Base-by-base conservation (phyloP, 2,797 vertebrate genomes). In the Dendrocincla tyrannina region DNA sequence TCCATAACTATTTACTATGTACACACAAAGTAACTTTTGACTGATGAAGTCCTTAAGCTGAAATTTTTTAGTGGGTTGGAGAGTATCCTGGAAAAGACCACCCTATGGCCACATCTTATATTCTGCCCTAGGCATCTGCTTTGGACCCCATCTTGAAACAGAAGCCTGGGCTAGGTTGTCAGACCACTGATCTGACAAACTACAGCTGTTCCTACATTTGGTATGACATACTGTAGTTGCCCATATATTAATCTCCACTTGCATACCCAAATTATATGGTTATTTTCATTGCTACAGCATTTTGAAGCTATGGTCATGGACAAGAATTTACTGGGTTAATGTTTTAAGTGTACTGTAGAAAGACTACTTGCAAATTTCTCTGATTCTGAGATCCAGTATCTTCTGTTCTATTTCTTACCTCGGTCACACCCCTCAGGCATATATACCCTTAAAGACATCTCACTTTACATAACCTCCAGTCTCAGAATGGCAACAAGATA, bases 311-410 rank as follows among this genome's bases (percentile, higher is more conserved):
- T 28, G 18, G 11, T 33, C 39, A 59, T 0, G 3, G 35, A 44
- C 46, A 84, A 80, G 20, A 77, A 39, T 35, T 73, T 62, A 63
- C 25, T 39, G 25, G 37, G 52, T 30, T 80, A 70, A 60, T 18
- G 17, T 44, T 63, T 0, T 6, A 86, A 67, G 19, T 22, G 42
- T 32, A 67, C 78, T 0, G 0, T 23, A 46, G 20, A 67, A 86
- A 78, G 33, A 68, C 20, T n/a, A 56, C 10, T 25, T 17, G 11
- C 5, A 88, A 85, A 83, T 62, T 56, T 18, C 33, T 64, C 28
- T 63, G 9, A 59, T 46, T 77, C 41, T 46, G 25, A 88, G 28
- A 83, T 79, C 30, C 5, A 53, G 0, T 53, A 56, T 60, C 77
- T 89, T 86, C 49, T 72, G 47, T 47, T 64, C 37, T 55, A 8